Evolutionary conservation across 2,113 vertebrate species (phyloP).

Genomic region (Geococcyx californianus): DNA sequence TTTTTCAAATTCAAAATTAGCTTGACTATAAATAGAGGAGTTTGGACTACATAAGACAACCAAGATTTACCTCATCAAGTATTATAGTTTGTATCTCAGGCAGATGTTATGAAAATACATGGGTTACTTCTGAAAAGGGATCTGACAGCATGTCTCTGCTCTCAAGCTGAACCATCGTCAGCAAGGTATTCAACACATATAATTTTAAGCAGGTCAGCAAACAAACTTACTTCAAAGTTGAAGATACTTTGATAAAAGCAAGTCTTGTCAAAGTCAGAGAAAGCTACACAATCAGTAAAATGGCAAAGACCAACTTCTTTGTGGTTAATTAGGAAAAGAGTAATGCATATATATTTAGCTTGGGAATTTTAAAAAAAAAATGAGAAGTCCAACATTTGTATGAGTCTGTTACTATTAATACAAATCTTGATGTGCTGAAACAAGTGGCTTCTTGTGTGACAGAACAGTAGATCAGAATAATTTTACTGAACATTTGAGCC

Average conservation of each 20-base stretch:
- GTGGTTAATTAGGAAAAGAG: neutral
- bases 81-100: neutral
- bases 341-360: neutral
- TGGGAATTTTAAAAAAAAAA: neutral
- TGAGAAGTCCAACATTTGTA: neutral
- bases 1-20: neutral
- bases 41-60: neutral
- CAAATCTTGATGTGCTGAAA: neutral
- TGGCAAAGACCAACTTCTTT: neutral
- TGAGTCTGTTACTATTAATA: constrained; percentile 3
- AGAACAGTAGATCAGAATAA: constrained; percentile 21
- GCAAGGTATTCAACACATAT: neutral
- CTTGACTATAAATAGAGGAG: neutral
- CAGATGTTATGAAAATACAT: neutral
- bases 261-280: neutral
- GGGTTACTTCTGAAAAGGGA: neutral
- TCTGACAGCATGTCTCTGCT: neutral
- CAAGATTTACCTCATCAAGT: neutral
- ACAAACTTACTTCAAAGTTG: neutral
- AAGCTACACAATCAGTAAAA: neutral
- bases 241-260: neutral
- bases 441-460: neutral
- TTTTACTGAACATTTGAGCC: constrained; percentile 31
- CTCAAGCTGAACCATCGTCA: neutral
- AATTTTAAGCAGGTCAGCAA: neutral